These are phyloP conservation scores for Netelia virgata DNA, from an alignment of 2,888 invertebrate genomes.

Conservation along the genomic window DNA sequence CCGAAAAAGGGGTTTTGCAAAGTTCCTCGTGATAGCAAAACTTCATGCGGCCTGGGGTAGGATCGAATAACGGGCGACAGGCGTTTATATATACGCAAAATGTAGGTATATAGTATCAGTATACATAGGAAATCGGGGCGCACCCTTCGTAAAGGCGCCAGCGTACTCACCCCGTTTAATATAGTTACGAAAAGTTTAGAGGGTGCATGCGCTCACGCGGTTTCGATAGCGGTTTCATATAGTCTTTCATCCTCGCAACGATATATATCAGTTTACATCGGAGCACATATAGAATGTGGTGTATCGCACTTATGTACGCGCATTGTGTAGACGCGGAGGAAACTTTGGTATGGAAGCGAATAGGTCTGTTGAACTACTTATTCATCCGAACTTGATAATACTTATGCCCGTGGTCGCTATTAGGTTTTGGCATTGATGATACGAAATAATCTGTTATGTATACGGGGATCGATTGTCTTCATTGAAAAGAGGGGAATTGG, in stretches of 20 bases:
- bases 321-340: background rate
- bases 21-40: constrained; percentile 44
- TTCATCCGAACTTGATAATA: too few relatives aligned
- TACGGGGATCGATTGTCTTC: too few relatives aligned
- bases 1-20: constrained; percentile 30
- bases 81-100: background rate
- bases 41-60: constrained; percentile 24
- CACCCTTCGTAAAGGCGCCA: too few relatives aligned
- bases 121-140: constrained; percentile 7
- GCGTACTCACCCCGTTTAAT: constrained; percentile 54
- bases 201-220: constrained; percentile 40
- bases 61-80: constrained; percentile 10
- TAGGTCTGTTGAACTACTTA: too few relatives aligned
- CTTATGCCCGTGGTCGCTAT: too few relatives aligned
- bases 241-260: constrained; percentile 45
- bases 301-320: constrained; percentile 1
- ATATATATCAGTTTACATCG: constrained; percentile 40
- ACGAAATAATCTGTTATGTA: too few relatives aligned
- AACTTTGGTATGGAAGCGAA: too few relatives aligned
- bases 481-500: too few relatives aligned
- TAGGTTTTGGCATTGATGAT: too few relatives aligned
- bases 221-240: constrained; percentile 31
- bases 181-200: constrained; percentile 54
- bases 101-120: constrained; percentile 4
- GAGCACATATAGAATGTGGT: constrained; percentile 24